A percentile compares a stretch with the other conserved stretches of the same genome.
These are phyloP conservation scores for Pyrrhia umbra DNA, from an alignment of 2,888 invertebrate species.

Conservation along the genomic window DNA sequence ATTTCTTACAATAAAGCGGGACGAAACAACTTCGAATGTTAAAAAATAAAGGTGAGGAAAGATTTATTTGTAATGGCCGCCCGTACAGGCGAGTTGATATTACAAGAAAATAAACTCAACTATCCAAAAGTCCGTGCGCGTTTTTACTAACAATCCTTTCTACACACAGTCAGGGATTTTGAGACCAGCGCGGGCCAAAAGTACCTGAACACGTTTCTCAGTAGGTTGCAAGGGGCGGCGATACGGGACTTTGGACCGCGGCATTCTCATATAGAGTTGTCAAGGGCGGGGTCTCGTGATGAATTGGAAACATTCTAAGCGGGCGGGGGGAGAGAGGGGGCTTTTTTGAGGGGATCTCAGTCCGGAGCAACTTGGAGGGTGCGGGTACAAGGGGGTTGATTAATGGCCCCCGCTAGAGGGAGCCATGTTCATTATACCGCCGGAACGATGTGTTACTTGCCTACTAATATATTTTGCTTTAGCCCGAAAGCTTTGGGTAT, in stretches of 20 bases:
- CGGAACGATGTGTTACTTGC: conserved; percentile 89
- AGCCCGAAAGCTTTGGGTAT: conserved; percentile 76
- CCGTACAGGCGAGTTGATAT: conserved; percentile 78
- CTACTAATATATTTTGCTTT: conserved; percentile 87
- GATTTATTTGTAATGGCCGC: conserved; percentile 86
- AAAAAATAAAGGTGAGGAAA: conserved; percentile 80
- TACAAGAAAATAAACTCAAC: conserved; percentile 83
- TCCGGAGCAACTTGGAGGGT: conserved; percentile 72
- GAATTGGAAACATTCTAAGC: conserved; percentile 89
- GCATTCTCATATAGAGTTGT: conserved; percentile 90
- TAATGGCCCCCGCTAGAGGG: conserved; percentile 85
- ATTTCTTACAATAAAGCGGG: conserved; percentile 61
- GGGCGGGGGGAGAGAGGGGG: conserved; percentile 81
- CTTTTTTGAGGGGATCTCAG: conserved; percentile 81
- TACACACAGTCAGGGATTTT: conserved; percentile 63
- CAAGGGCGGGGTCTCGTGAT: conserved; percentile 91
- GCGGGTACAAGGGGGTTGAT: conserved; percentile 83
- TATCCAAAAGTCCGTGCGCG: conserved; percentile 70
- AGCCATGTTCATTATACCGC: conserved; percentile 90
- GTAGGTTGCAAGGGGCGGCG: conserved; percentile 61
- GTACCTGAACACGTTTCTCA: conserved; percentile 60
- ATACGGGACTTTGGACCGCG: conserved; percentile 76
- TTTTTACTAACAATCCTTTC: conserved; percentile 62
- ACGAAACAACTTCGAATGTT: conserved; percentile 75
- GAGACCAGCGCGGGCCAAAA: conserved; percentile 67